Conservation (phyloP, 2,888 invertebrate species). For the Chrysolina oricalcia region DNA sequence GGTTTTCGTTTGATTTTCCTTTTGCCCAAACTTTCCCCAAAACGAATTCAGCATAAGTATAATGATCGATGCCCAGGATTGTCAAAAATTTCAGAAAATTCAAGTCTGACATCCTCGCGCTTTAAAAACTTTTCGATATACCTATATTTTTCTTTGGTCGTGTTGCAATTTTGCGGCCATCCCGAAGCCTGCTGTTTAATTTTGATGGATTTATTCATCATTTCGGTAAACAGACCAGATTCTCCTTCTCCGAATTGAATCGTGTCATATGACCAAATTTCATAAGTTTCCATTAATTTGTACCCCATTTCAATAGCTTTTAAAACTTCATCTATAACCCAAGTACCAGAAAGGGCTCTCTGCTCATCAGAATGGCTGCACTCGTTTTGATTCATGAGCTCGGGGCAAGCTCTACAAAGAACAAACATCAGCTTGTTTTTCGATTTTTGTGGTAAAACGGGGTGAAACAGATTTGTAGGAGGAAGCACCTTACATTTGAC, state of each 20-base stretch:
- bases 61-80: conserved; percentile 20
- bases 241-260: conserved; percentile 56
- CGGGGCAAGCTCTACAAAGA: conserved; percentile 63
- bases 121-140: conserved; percentile 26
- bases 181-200: conserved; percentile 60
- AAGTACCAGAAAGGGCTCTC: conserved; percentile 34
- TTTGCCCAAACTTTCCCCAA: conserved; percentile 49
- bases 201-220: conserved; percentile 63
- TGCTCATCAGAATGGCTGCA: conserved; percentile 59
- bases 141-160: conserved; percentile 42
- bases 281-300: conserved; percentile 52
- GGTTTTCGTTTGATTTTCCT: conserved; percentile 48
- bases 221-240: conserved; percentile 62
- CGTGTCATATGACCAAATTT: conserved; percentile 34
- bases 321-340: conserved; percentile 59
- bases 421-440: conserved; percentile 51
- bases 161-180: conserved; percentile 56
- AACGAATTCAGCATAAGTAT: conserved; percentile 22
- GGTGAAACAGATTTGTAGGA: conserved; percentile 50
- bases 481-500: conserved; percentile 53
- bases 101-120: conserved; percentile 4
- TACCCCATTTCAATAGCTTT: conserved; percentile 63
- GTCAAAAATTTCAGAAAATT: background rate
- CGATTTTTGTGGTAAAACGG: conserved; percentile 46
- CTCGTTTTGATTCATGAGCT: conserved; percentile 51